A percentile compares a stretch with the other conserved stretches of the same genome.
Evolutionary conservation across 92 coral and sea anemone genomes (phyloP).

Genomic region (Palythoa grandiflora): DNA sequence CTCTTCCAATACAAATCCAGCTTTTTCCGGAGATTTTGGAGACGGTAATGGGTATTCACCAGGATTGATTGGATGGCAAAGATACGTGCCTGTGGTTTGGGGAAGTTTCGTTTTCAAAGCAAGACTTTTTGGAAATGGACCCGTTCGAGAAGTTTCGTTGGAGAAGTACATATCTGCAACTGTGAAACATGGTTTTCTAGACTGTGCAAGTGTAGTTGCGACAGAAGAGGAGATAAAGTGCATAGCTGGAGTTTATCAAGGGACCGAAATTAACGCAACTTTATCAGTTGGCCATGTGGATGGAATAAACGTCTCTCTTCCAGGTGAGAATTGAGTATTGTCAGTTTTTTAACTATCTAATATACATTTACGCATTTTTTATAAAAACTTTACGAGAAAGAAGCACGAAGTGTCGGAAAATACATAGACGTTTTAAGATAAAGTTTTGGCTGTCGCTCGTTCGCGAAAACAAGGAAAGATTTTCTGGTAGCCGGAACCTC

Average conservation of each 20-base stretch:
- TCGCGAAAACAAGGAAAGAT: too few species aligned
- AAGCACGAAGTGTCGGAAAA: not conserved
- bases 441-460: too few species aligned
- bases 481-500: too few species aligned
- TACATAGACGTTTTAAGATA: not conserved
- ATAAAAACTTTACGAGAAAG: not conserved
- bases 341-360: not conserved
- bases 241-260: slow-evolving; percentile 68
- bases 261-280: slow-evolving; percentile 68
- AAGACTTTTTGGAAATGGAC: slow-evolving; percentile 30
- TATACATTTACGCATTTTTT: not conserved
- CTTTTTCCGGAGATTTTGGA: slow-evolving; percentile 56
- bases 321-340: slow-evolving; percentile 37
- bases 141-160: not conserved
- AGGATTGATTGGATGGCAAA: slow-evolving; percentile 28
- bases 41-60: slow-evolving; percentile 65
- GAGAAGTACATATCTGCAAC: slow-evolving; percentile 54
- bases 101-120: slow-evolving; percentile 64
- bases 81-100: slow-evolving; percentile 68
- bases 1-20: slow-evolving; percentile 44
- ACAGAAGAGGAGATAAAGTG: slow-evolving; percentile 62
- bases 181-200: slow-evolving; percentile 55
- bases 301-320: not conserved
- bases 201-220: slow-evolving; percentile 66
- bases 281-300: slow-evolving; percentile 7